phyloP scores from a whole-genome alignment of 1,140 invertebrate species.

The Drosophila nannoptera region DNA sequence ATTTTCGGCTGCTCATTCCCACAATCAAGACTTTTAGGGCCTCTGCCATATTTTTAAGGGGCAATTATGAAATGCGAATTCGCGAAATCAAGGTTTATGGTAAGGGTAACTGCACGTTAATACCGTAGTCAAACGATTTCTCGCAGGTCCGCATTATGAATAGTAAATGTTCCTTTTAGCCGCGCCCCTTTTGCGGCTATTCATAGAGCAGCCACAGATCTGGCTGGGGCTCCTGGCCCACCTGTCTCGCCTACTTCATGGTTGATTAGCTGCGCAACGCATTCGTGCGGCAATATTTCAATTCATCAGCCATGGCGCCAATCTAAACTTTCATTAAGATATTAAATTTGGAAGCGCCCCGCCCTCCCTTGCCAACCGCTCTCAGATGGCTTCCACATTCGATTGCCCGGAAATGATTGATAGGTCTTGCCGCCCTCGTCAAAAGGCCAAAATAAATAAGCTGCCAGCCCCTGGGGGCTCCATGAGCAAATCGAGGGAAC shows the following conservation, averaged over 20 bases:
- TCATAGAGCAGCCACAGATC: slow-evolving; percentile 18
- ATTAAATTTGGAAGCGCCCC: slow-evolving; percentile 44
- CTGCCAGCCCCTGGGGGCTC: slow-evolving; percentile 43
- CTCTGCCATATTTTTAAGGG: background rate
- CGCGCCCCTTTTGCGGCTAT: slow-evolving; percentile 56
- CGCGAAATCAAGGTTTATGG: background rate
- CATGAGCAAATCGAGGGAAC: slow-evolving; percentile 34
- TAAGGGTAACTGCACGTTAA: background rate
- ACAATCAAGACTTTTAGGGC: background rate
- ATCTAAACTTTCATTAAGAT: slow-evolving; percentile 70
- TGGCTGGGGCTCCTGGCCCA: background rate
- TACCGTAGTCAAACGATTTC: too few species aligned
- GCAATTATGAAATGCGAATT: background rate
- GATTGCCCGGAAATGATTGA: slow-evolving; percentile 75
- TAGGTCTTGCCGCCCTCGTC: slow-evolving; percentile 43
- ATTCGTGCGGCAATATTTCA: slow-evolving; percentile 73
- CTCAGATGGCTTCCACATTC: slow-evolving; percentile 22
- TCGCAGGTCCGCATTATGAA: too few species aligned
- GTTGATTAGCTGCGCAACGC: slow-evolving; percentile 67
- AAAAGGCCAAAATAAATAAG: slow-evolving; percentile 62
- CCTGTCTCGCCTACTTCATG: slow-evolving; percentile 43
- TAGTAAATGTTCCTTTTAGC: too few species aligned
- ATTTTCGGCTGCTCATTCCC: slow-evolving; percentile 33
- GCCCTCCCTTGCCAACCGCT: background rate
- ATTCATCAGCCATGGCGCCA: slow-evolving; percentile 63